Conservation (phyloP, 2,888 invertebrate genomes). For the Phyto melanocephala region DNA sequence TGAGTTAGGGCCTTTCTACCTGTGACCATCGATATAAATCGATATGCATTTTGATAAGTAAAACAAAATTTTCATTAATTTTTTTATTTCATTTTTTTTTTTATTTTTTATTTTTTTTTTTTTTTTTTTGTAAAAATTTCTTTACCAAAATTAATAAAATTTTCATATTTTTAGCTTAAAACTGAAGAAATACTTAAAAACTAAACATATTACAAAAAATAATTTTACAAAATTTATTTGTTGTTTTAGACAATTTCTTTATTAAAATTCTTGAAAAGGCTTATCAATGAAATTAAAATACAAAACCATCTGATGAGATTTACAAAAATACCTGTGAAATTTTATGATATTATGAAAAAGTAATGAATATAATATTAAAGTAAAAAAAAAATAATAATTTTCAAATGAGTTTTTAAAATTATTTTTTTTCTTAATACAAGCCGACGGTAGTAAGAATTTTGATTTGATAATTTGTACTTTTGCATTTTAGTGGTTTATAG, state of each 20-base stretch:
- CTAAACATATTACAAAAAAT: constrained; percentile 53
- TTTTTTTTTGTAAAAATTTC: constrained; percentile 62
- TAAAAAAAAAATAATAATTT: too few species aligned
- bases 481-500: constrained; percentile 47
- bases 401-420: too few species aligned
- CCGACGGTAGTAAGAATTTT: neutral
- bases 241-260: neutral
- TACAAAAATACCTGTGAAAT: too few species aligned
- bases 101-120: constrained; percentile 41
- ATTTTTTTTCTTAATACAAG: constrained; percentile 26
- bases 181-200: constrained; percentile 62
- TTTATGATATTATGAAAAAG: too few species aligned
- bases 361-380: constrained; percentile 36
- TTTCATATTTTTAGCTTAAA: constrained; percentile 65
- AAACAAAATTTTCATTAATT: too few species aligned
- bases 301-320: too few species aligned
- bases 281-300: constrained; percentile 38
- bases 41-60: too few species aligned
- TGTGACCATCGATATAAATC: too few species aligned
- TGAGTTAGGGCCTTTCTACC: too few species aligned
- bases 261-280: too few species aligned
- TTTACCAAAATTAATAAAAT: constrained; percentile 75
- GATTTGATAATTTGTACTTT: constrained; percentile 55
- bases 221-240: constrained; percentile 31
- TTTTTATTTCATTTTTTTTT: neutral